Base-by-base conservation (phyloP, 2,888 invertebrate species). In the Xestia c-nigrum region DNA sequence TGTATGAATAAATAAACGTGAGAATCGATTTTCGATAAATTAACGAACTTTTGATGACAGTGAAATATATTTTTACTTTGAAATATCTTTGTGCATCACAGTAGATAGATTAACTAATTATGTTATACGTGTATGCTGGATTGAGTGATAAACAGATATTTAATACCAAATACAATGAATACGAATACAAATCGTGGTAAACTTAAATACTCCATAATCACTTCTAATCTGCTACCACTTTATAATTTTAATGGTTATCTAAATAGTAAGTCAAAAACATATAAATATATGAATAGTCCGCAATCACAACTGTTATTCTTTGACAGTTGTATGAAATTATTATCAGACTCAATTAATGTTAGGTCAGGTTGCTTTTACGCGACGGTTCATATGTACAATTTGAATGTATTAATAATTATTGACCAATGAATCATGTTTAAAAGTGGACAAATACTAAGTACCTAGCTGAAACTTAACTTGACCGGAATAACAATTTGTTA, bases 1-100 rank as follows among this genome's bases (percentile, higher is more conserved):
- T 82, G 83, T 72, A 75, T 83, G 80, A 85, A 88, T 87, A 85
- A 89, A 87, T 84, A 81, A 72, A 83, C 46, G 43, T 50, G 55
- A 76, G 74, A 80, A 81, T 76, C 70, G 80, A 80, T 80, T 82
- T 76, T 78, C 75, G 68, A 84, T 83, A 76, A 84, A 85, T 76
- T 77, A 12, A 77, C 68, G 68, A 67, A 71, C 74, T 66, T 80
- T 79, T 76, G 66, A 72, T 43, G 71, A 65, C n/a, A 12, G 14
- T 70, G 21, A 61, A 46, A 19, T 57, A 63, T 63, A 16, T 16
- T 6, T 24, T 24, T 6, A 50, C 47, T 59, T 52, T 69, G 24
- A 66, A 65, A 14, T 38, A 61, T 57, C 59, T 50, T 67, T 5
- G 10, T 40, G 21, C 63, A 21, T 4, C 14, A 16, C 14, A 19